Base-by-base conservation (phyloP, 2,113 vertebrate species). In the Rhinolophus sinicus region DNA sequence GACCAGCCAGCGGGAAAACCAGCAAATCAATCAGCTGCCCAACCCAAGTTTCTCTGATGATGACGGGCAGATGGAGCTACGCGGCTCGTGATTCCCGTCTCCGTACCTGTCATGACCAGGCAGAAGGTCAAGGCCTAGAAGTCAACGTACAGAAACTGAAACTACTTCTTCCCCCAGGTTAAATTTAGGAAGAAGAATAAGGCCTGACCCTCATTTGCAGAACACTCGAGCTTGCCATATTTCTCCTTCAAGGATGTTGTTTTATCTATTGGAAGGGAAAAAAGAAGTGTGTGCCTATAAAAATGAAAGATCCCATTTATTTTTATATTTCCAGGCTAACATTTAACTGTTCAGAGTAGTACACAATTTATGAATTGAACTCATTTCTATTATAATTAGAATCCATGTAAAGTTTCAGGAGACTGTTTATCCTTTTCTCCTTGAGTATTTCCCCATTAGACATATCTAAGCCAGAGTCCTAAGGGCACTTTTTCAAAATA, bases 181-280 rank as follows among this genome's bases (percentile, higher is more conserved):
- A 70, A 62, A 91, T 83, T 96, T 92, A 81, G 94, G 94, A 93
- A 97, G 83, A 93, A 93, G 88, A 97, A 96, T 88, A 95, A 95
- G 93, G 78, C 60, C 65, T 89, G 91, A 92, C 78, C 86, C 62
- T 93, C 92, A 96, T 95, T 92, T 93, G 83, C 0, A 19, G 91
- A 87, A 90, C 30, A 93, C 87, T 78, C 94, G 67, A 28, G 35
- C 92, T 60, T 67, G 93, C 93, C 94, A 84, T 62, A 60, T 82
- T 90, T 87, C 81, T 97, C 89, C 93, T 97, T 98, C 88, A 97
- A 97, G 93, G 92, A 77, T 38, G 80, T 85, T 92, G 88, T 90
- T 97, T 97, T 96, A 97, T 97, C 97, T 97, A 96, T 93, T 80
- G 54, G 95, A n/a, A 92, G 24, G 6, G 19, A 64, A 91, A 70